These are phyloP conservation scores for Hymenochirus boettgeri DNA, from an alignment of 2,113 vertebrate genomes.

Conservation along the genomic window DNA sequence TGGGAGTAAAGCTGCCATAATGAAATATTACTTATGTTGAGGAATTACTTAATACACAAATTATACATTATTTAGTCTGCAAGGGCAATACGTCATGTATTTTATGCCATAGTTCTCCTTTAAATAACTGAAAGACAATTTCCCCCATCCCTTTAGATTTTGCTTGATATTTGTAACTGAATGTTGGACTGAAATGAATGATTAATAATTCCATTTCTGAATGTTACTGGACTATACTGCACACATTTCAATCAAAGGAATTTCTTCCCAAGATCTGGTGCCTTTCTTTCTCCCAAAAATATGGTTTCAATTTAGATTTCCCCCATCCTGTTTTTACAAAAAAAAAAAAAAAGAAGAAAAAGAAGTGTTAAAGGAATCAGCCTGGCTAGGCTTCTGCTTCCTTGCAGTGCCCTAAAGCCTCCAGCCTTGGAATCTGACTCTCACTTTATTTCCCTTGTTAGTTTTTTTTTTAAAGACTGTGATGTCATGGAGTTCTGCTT, in stretches of 20 bases:
- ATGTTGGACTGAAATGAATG: neutral
- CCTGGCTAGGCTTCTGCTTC: neutral
- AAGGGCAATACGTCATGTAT: too few relatives aligned
- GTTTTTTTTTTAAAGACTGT: slow-evolving; percentile 10
- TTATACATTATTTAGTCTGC: too few relatives aligned
- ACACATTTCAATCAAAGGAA: neutral
- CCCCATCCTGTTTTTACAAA: neutral
- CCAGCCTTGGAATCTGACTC: slow-evolving; percentile 5
- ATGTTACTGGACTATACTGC: neutral
- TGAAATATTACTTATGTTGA: too few relatives aligned
- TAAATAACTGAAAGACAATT: too few relatives aligned
- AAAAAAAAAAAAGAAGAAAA: neutral
- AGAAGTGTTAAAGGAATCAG: slow-evolving; percentile 13
- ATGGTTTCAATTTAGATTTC: slow-evolving; percentile 19
- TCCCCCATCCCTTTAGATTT: too few relatives aligned
- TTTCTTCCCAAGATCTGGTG: neutral
- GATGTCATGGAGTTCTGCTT: slow-evolving; percentile 26
- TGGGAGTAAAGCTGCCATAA: too few relatives aligned
- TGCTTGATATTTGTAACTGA: too few relatives aligned
- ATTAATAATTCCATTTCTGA: neutral
- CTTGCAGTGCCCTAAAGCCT: neutral
- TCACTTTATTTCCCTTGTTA: slow-evolving; percentile 3
- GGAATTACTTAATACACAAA: too few relatives aligned
- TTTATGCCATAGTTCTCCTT: too few relatives aligned
- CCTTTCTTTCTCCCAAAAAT: slow-evolving; percentile 6